These are phyloP conservation scores for Clanis bilineata DNA, from an alignment of 2,888 invertebrate genomes.

Conservation along the genomic window DNA sequence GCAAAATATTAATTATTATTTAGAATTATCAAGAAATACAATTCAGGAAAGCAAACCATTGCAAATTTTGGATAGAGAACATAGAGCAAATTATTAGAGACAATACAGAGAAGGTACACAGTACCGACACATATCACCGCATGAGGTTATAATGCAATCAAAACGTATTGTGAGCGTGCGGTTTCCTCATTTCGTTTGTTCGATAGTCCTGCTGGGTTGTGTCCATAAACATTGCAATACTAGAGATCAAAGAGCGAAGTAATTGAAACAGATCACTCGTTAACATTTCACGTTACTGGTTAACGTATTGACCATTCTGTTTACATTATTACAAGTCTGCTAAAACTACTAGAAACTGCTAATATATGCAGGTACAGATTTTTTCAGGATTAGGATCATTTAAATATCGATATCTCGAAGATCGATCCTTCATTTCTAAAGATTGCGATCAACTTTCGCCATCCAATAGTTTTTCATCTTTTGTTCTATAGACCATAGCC, in stretches of 20 bases:
- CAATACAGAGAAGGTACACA: not conserved
- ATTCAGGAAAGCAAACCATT: not conserved
- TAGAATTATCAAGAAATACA: not conserved
- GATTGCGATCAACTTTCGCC: no score
- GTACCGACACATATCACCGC: no score
- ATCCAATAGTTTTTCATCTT: no score
- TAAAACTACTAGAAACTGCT: not conserved
- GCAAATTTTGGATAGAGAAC: not conserved
- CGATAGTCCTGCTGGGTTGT: conserved; percentile 2
- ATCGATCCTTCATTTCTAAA: no score
- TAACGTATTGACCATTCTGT: conserved; percentile 11
- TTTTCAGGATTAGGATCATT: no score
- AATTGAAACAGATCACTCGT: conserved; percentile 27
- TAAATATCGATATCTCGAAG: no score
- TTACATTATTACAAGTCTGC: conserved; percentile 3
- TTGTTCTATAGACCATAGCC: no score
- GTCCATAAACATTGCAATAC: conserved; percentile 12
- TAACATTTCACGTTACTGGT: conserved; percentile 18
- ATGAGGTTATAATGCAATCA: not conserved
- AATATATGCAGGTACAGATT: not conserved
- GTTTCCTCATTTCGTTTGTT: conserved; percentile 6
- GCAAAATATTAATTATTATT: no score
- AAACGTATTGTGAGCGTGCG: conserved; percentile 3
- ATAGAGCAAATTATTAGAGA: not conserved
- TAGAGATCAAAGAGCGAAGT: conserved; percentile 26